Conservation (phyloP, 2,113 vertebrate species). For the Toxostoma redivivum region DNA sequence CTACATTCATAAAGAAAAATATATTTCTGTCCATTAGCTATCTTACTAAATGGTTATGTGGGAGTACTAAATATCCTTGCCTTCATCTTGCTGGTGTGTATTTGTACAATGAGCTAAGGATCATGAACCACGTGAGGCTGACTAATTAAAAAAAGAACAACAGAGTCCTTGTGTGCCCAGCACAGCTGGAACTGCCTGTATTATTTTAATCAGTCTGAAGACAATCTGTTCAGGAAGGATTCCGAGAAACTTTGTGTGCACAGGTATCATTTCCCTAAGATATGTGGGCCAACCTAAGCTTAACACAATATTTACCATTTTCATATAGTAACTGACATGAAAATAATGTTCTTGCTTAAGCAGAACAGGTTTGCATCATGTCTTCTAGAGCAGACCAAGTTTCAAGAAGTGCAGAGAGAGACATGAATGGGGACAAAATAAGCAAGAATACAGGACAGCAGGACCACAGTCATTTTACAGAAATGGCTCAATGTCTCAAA, state of each 20-base stretch:
- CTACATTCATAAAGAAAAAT: not conserved
- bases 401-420: not conserved
- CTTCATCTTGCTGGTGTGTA: not conserved
- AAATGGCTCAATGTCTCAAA: not conserved
- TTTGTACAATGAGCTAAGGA: not conserved
- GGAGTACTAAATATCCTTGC: not conserved
- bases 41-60: not conserved
- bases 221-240: not conserved
- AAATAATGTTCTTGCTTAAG: not conserved
- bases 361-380: not conserved
- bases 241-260: not conserved
- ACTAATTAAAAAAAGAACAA: slow-evolving; percentile 27
- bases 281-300: not conserved
- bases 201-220: not conserved
- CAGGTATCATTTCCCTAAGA: not conserved
- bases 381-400: not conserved
- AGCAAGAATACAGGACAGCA: not conserved
- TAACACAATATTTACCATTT: not conserved
- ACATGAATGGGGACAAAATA: not conserved
- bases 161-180: not conserved
- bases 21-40: not conserved
- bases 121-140: slow-evolving; percentile 1
- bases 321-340: not conserved
- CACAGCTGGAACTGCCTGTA: not conserved
- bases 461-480: not conserved